A percentile compares a stretch with the other conserved stretches of the same genome.
These are phyloP conservation scores for Acropora tenuis DNA, from an alignment of 64 coral and sea anemone species.

Conservation along the genomic window DNA sequence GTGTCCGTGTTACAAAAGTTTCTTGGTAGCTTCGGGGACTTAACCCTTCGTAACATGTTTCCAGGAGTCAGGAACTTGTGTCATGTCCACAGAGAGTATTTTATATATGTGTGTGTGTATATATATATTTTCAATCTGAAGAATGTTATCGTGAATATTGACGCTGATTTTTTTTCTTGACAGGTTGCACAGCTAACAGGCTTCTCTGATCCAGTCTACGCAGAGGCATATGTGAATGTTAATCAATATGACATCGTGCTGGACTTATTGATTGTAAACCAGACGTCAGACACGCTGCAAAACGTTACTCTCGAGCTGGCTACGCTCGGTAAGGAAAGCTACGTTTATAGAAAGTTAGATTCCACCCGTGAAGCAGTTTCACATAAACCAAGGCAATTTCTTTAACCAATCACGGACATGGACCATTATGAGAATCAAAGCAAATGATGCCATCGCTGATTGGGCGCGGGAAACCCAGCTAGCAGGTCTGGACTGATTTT, in stretches of 20 bases:
- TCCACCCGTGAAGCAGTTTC: background rate
- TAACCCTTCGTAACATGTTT: too few relatives aligned
- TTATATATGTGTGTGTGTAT: too few relatives aligned
- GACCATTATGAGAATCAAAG: too few relatives aligned
- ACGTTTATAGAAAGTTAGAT: background rate
- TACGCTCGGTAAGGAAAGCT: conserved; percentile 76
- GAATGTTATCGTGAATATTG: background rate
- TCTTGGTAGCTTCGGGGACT: too few relatives aligned
- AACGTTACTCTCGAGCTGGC: conserved; percentile 91
- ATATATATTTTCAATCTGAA: background rate
- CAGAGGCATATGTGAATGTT: conserved; percentile 97
- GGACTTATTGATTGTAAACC: conserved; percentile 96
- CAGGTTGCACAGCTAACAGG: conserved; percentile 96
- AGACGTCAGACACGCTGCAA: conserved; percentile 97
- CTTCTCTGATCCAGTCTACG: conserved; percentile 99
- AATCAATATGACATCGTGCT: conserved; percentile 99
- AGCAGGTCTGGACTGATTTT: too few relatives aligned
- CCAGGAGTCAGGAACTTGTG: too few relatives aligned
- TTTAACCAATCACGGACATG: too few relatives aligned
- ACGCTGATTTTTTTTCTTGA: background rate
- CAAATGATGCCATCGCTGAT: too few relatives aligned
- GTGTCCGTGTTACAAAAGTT: too few relatives aligned
- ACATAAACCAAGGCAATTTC: too few relatives aligned
- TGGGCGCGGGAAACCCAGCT: too few relatives aligned
- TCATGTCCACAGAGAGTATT: too few relatives aligned